Evolutionary conservation across 2,888 invertebrate genomes (phyloP).

Genomic region (Apocheima hispidaria): DNA sequence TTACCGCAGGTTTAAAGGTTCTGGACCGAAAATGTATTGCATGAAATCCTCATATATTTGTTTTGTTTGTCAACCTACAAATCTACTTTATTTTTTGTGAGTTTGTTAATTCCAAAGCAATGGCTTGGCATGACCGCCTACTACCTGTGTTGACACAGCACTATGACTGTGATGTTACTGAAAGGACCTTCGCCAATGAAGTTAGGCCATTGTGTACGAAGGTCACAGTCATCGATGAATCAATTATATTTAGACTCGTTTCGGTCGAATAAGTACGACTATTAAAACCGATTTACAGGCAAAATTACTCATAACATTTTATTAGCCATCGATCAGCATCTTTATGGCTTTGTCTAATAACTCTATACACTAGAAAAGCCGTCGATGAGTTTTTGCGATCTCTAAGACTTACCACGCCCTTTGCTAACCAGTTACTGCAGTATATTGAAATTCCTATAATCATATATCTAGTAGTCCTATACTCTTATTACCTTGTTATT

Average conservation of each 20-base stretch:
- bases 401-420: constrained; percentile 4
- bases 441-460: neutral
- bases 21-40: neutral
- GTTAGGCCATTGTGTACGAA: constrained; percentile 64
- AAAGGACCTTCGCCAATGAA: constrained; percentile 62
- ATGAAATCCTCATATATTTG: neutral
- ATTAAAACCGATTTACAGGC: constrained; percentile 39
- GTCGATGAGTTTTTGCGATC: constrained; percentile 8
- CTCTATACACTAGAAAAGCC: neutral
- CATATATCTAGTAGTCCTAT: constrained; percentile 2
- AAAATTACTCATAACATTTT: constrained; percentile 38
- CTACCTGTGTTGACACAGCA: constrained; percentile 27
- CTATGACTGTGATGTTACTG: constrained; percentile 41
- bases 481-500: constrained; percentile 6
- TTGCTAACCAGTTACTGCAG: neutral
- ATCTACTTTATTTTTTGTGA: neutral
- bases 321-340: constrained; percentile 30
- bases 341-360: constrained; percentile 33
- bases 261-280: constrained; percentile 34
- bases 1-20: constrained; percentile 13
- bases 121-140: neutral
- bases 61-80: neutral
- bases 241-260: constrained; percentile 46
- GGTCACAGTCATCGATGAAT: constrained; percentile 58
- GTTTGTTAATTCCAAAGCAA: neutral